Evolutionary conservation across 1,140 invertebrate genomes (phyloP).

Genomic region (Yoshiicerus persimilis): DNA sequence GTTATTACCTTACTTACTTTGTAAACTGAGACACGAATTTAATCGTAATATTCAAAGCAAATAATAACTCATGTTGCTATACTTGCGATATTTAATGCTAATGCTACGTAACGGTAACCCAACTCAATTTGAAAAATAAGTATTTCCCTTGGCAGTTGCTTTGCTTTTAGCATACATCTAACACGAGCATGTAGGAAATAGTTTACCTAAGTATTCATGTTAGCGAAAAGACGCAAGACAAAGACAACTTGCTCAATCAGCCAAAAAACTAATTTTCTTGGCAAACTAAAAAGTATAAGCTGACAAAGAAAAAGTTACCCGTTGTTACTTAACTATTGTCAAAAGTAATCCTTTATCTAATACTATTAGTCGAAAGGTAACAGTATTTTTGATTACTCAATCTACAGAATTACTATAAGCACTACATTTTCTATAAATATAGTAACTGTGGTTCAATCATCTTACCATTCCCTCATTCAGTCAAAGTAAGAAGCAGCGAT

Average conservation of each 20-base stretch:
- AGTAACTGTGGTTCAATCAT: not conserved
- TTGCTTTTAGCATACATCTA: too few relatives aligned
- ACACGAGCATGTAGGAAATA: too few relatives aligned
- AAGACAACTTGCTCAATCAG: not conserved
- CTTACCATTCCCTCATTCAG: not conserved
- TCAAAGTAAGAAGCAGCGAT: not conserved
- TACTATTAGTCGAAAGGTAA: not conserved
- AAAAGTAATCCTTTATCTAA: not conserved
- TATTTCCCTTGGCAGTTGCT: too few relatives aligned
- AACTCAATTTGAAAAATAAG: too few relatives aligned
- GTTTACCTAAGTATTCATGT: too few relatives aligned
- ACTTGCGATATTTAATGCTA: too few relatives aligned
- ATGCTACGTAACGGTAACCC: too few relatives aligned
- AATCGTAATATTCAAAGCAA: not conserved
- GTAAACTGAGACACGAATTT: not conserved
- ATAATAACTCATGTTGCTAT: not conserved
- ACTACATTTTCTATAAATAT: too few relatives aligned
- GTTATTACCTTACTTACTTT: not conserved
- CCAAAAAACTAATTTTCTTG: not conserved
- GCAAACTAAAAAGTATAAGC: not conserved
- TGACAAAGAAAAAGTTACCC: not conserved
- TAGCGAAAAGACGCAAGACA: too few relatives aligned
- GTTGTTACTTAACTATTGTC: not conserved
- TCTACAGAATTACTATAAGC: too few relatives aligned
- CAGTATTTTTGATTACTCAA: too few relatives aligned